Percentiles rank a stretch among this genome's conserved stretches.
Conservation (phyloP, 2,113 vertebrate species). For the Crotophaga sulcirostris region DNA sequence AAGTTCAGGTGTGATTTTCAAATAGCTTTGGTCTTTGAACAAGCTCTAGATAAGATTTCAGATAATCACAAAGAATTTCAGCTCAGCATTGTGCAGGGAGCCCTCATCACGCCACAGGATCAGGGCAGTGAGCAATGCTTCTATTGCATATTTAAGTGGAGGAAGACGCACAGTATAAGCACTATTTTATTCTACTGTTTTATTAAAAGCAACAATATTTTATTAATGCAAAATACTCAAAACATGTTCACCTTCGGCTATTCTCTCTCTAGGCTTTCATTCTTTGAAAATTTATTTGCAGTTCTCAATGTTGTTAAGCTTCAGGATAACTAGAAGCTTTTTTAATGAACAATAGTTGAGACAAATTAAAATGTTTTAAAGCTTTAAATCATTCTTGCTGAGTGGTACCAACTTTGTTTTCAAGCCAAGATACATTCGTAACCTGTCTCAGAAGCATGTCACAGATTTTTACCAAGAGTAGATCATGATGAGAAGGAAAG, state of each 20-base stretch:
- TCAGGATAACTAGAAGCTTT: slow-evolving; percentile 15
- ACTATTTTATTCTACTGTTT: slow-evolving; percentile 9
- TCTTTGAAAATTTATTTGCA: neutral
- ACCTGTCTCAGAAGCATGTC: neutral
- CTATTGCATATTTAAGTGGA: neutral
- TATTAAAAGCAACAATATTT: neutral
- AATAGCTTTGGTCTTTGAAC: neutral
- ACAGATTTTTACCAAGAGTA: neutral
- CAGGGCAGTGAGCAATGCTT: neutral
- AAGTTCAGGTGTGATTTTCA: slow-evolving; percentile 1
- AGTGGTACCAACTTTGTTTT: slow-evolving; percentile 24
- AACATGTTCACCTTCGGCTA: neutral
- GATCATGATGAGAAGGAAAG: neutral
- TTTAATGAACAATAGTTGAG: neutral
- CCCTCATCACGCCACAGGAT: neutral
- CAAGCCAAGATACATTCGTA: neutral
- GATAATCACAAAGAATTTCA: neutral
- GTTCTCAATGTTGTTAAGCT: neutral
- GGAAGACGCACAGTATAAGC: accelerated
- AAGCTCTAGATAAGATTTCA: neutral
- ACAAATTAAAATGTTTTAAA: slow-evolving; percentile 44
- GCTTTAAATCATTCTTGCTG: slow-evolving; percentile 17
- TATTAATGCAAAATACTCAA: slow-evolving; percentile 23
- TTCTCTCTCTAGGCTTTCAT: neutral
- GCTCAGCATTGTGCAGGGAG: neutral